A percentile compares a stretch with the other conserved stretches of the same genome.
phyloP scores from a whole-genome alignment of 2,113 vertebrate genomes.

The Dromaius novaehollandiae region DNA sequence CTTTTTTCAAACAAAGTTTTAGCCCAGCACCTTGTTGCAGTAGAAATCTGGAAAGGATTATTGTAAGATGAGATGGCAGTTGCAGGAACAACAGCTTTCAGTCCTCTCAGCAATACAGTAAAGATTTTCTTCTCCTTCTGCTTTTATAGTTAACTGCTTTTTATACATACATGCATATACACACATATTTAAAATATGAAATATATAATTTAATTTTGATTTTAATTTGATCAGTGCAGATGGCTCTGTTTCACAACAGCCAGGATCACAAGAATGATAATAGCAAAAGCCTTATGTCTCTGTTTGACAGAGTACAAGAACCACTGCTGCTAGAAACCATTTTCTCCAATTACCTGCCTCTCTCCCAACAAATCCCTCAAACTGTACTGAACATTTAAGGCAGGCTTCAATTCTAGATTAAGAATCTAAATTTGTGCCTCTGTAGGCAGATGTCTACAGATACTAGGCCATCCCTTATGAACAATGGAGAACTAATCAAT shows the following conservation, averaged over 20 bases:
- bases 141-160: background rate
- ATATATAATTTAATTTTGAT: background rate
- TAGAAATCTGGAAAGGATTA: background rate
- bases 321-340: background rate
- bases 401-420: background rate
- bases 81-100: background rate
- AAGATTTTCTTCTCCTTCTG: background rate
- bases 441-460: background rate
- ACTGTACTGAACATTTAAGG: background rate
- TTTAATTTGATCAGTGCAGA: background rate
- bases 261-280: background rate
- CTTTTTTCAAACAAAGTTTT: background rate
- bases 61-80: background rate
- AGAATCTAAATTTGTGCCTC: background rate
- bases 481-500: background rate
- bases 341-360: background rate
- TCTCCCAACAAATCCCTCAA: background rate
- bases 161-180: background rate
- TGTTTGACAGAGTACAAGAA: background rate
- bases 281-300: background rate
- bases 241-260: conserved; percentile 37
- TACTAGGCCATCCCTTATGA: background rate
- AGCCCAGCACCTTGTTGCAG: background rate
- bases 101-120: background rate
- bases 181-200: background rate